Evolutionary conservation across 2,888 invertebrate genomes (phyloP), one percentile per base, ranked within the genome.

Genomic region (Patella caerulea): DNA sequence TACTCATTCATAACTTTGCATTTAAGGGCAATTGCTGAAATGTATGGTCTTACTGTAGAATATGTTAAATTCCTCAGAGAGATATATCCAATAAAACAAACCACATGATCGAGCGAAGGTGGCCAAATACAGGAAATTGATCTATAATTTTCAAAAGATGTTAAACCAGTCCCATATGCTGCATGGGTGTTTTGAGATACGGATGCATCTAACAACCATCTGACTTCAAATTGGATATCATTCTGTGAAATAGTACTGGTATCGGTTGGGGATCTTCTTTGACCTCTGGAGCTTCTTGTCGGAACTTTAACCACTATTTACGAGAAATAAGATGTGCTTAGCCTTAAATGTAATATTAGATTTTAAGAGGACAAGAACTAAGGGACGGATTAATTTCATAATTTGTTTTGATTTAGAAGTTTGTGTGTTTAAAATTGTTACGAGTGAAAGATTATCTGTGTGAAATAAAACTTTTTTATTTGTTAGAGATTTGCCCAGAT

Each of bases 241-340:
- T 45, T 17, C 19, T 19, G 15, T 52, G 45, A 29, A 77, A 45
- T 29, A 15, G 19, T 2, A 14, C 55, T 59, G 71, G 78, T 19
- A 74, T 73, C 12, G 69, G 45, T 45, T 56, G n/a, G n/a, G 75
- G 72, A n/a, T 45, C 53, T 14, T 19, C 45, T 24, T 75, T 65
- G 29, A 75, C 72, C 24, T 52, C 52, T 45, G 75, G 75, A 15
- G 72, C 70, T 24, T 53, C 5, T 12, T 24, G 19, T 52, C 54
- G 56, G 55, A 78, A 78, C 45, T 55, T 55, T 15, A 45, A n/a
- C 71, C 55, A 74, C 59, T 78, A 56, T 54, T 45, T 71, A 74
- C 78, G 78, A 78, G 74, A 74, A 74, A 78, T 71, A 74, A n/a
- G 54, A 74, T 74, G 69, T 75, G 72, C 29, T 53, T 29, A 34